Base-by-base conservation (phyloP, 2,113 vertebrate species). In the Engraulis encrasicolus region DNA sequence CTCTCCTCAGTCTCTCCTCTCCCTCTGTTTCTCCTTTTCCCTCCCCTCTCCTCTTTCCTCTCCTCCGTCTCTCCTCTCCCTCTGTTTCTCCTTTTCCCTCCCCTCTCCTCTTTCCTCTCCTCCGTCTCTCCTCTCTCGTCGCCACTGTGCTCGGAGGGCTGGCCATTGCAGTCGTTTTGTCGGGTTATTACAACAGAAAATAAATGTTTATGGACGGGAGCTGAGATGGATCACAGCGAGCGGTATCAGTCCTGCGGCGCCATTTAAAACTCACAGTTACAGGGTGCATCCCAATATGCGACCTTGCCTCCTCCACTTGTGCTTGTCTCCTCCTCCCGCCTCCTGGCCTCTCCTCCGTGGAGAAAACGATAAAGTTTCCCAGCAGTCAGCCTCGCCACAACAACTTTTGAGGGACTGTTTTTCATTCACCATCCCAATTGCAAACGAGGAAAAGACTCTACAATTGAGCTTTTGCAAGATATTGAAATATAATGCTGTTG, bases 91-190 rank as follows among this genome's bases (percentile, higher is more conserved):
- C 9, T 23, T 31, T 27, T 19, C n/a, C 52, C n/a, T 19, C 52
- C n/a, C 52, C 19, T 58, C 11, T 17, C 34, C 0, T 5, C 6
- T 1, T 19, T 54, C 52, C 5, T 54, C 52, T 58, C 52, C n/a
- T 58, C 11, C n/a, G n/a, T 50, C 78, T 87, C 74, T 83, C 82
- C 4, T 45, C 40, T 45, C 40, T 9, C 40, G 40, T 9, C 40
- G 40, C 40, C 9, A 3, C 9, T 45, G 4, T 9, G 3, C 4
- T 45, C 40, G 3, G 40, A 27, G 1, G 23, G 6, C 6, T 3
- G 23, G 23, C 11, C 11, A 66, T 66, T 23, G 27, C 11, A 0
- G 11, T 27, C n/a, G 23, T 27, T 23, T 66, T 9, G 20, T 23
- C 54, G 27, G 54, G 54, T 61, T 66, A 31, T 27, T 27, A 12